A percentile compares a stretch with the other conserved stretches of the same genome.
phyloP scores from a whole-genome alignment of 2,888 invertebrate species.

The Lamellibrachia satsuma region DNA sequence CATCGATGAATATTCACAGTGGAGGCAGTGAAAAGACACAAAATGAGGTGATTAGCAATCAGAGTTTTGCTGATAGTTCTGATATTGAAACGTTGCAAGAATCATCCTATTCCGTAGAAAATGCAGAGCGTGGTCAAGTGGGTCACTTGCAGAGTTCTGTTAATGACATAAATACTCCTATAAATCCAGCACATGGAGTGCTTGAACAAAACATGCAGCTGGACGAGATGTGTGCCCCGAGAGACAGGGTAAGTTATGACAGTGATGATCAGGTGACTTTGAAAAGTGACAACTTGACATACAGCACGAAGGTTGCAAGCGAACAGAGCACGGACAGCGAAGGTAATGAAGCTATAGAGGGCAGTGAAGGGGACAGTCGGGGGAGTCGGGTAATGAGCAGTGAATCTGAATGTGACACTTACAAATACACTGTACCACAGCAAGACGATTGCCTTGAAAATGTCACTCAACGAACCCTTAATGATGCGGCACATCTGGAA shows the following conservation, averaged over 20 bases:
- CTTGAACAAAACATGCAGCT: slow-evolving; percentile 22
- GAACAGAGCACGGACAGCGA: neutral
- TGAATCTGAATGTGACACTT: neutral
- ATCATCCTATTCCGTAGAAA: slow-evolving; percentile 36
- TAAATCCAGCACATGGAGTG: neutral
- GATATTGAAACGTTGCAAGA: slow-evolving; percentile 33
- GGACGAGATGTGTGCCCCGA: neutral
- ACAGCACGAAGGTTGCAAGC: neutral
- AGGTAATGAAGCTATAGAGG: neutral
- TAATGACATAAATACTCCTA: neutral
- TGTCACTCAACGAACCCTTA: neutral
- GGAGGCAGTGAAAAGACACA: neutral
- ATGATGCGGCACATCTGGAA: neutral
- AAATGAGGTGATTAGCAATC: neutral
- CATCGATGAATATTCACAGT: neutral
- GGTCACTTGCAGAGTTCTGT: neutral
- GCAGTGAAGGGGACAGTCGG: neutral
- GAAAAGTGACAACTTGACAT: slow-evolving; percentile 1
- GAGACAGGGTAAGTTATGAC: slow-evolving; percentile 29
- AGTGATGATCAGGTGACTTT: slow-evolving; percentile 17
- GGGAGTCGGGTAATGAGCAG: slow-evolving; percentile 14
- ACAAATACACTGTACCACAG: neutral
- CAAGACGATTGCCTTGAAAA: neutral
- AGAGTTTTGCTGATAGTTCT: slow-evolving; percentile 26
- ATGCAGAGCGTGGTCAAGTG: slow-evolving; percentile 28